Percentiles rank a stretch among this genome's conserved stretches.
These are phyloP conservation scores for Rhipidura dahli DNA, from an alignment of 2,113 vertebrate species.

Conservation along the genomic window DNA sequence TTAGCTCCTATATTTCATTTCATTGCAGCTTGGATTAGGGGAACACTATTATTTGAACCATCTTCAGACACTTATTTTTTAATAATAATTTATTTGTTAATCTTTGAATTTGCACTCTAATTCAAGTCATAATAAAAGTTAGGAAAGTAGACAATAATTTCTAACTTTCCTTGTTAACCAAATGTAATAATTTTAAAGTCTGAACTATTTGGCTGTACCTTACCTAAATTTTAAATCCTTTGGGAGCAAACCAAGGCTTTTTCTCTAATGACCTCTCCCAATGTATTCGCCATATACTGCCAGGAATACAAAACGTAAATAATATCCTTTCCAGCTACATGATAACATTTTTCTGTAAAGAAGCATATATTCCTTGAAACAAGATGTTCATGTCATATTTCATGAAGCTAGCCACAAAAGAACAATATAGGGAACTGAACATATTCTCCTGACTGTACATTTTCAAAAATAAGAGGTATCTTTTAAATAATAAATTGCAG, in stretches of 20 bases:
- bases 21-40: neutral
- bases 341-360: neutral
- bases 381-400: neutral
- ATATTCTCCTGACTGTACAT: neutral
- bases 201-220: neutral
- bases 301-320: neutral
- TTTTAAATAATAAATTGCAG: constrained; percentile 6
- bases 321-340: neutral
- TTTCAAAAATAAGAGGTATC: constrained; percentile 24
- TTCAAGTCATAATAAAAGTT: neutral
- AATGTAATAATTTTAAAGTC: neutral
- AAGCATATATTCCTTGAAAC: constrained; percentile 9
- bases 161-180: neutral
- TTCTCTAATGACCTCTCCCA: neutral
- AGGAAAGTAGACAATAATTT: neutral
- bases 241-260: neutral
- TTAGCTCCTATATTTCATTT: neutral
- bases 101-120: neutral
- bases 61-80: neutral
- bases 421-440: neutral
- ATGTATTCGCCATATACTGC: neutral
- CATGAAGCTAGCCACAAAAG: neutral
- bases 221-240: neutral
- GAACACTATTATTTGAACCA: neutral
- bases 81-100: neutral